These are phyloP conservation scores for Cordylochernes scorpioides DNA, from an alignment of 2,888 invertebrate genomes.

Conservation along the genomic window DNA sequence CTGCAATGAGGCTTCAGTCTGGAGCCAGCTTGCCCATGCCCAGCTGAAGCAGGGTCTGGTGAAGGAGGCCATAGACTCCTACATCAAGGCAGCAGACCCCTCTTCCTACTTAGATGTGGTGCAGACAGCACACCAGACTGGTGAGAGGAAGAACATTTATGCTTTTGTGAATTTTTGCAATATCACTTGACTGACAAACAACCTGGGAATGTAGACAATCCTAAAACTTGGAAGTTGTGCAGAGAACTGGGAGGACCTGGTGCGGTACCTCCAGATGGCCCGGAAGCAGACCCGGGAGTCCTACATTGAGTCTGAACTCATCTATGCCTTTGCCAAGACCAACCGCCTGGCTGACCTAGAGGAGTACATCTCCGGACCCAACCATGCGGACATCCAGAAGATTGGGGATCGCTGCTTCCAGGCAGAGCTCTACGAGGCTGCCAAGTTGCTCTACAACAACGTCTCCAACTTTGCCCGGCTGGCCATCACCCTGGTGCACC, in stretches of 20 bases:
- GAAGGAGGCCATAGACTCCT: conserved; percentile 95
- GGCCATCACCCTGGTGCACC: conserved; percentile 84
- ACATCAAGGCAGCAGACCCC: conserved; percentile 97
- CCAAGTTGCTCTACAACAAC: conserved; percentile 88
- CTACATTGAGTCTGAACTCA: conserved; percentile 90
- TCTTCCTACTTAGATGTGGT: conserved; percentile 94
- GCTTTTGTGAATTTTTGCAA: no score
- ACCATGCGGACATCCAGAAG: conserved; percentile 94
- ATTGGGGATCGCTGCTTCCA: conserved; percentile 96
- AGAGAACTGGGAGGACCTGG: conserved; percentile 89
- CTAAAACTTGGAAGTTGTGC: no score
- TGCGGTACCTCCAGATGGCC: conserved; percentile 83
- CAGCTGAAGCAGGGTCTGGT: conserved; percentile 78
- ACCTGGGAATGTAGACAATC: no score
- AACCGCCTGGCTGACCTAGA: conserved; percentile 90
- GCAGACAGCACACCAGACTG: conserved; percentile 62
- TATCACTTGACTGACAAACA: no score
- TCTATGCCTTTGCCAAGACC: conserved; percentile 92
- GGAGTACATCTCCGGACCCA: conserved; percentile 92
- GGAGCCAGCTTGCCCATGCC: conserved; percentile 88
- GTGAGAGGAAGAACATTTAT: conserved; percentile 18
- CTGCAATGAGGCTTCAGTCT: conserved; percentile 94
- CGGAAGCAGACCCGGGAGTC: conserved; percentile 94
- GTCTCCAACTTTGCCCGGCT: conserved; percentile 93
- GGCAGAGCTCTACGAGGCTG: conserved; percentile 92